Base-by-base conservation (phyloP, 2,888 invertebrate species). In the Drosophila picticornis region DNA sequence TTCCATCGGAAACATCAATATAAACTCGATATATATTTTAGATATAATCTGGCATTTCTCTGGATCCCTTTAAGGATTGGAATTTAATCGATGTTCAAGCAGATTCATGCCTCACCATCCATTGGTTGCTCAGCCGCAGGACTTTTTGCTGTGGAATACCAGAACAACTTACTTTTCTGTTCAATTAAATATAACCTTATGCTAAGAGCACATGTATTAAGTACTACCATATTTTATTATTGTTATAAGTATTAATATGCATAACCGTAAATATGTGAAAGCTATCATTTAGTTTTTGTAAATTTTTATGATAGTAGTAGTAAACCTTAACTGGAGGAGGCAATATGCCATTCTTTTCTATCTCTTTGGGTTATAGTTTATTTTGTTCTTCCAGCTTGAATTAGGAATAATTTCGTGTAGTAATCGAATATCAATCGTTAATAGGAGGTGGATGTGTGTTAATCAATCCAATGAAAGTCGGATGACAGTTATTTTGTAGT, bases 61-160 rank as follows among this genome's bases (percentile, higher is more conserved):
- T 40, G 4, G n/a, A n/a, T 1, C 1, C 4, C n/a, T 10, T 4
- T n/a, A 10, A 2, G n/a, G 4, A 90, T 62, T 82, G 88, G 84
- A 4, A 81, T 92, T 19, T 91, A 90, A 40, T 90, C 91, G 38
- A 73, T 91, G 2, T 92, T 69, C 61, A 84, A 85, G 61, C 68
- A 83, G 4, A 84, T 91, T 34, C 83, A 36, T n/a, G 10, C 10
- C 40, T 4, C 4, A 88, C n/a, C 81, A 72, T 32, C 75, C 80
- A 19, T 67, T 90, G 29, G 75, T 85, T 16, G 4, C 10, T 13
- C 29, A 56, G 11, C 10, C 53, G 4, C 29, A 36, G 16, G 19
- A 22, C 11, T 22, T 22, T 40, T 43, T 10, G 1, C 10, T n/a
- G 4, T 10, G 40, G 43, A 22, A 22, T 46, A 4, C 13, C 22